phyloP scores from a whole-genome alignment of 2,113 vertebrate genomes.

The Donacobius atricapilla region DNA sequence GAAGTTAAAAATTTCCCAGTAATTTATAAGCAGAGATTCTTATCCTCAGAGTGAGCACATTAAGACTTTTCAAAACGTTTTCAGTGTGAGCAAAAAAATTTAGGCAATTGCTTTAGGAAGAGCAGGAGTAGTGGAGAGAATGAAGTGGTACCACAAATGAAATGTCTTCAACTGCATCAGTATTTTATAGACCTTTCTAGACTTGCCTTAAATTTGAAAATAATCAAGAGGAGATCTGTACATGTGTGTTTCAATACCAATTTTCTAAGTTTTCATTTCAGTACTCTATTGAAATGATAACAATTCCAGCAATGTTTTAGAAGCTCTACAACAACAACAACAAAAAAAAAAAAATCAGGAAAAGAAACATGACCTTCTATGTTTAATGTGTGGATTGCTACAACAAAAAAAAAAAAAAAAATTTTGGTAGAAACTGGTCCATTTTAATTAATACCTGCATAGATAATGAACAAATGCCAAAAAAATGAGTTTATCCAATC shows the following conservation, averaged over 20 bases:
- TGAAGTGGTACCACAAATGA: neutral
- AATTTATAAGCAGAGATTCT: neutral
- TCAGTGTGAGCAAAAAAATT: neutral
- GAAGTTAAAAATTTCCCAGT: neutral
- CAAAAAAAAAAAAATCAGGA: neutral
- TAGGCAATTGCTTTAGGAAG: neutral
- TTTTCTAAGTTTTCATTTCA: neutral
- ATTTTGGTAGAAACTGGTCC: neutral
- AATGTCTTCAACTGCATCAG: neutral
- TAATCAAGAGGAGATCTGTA: neutral
- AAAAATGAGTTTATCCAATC: neutral
- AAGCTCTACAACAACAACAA: fast-evolving
- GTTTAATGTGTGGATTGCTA: neutral
- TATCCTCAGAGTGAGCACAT: neutral
- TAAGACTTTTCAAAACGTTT: neutral
- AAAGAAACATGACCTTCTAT: neutral
- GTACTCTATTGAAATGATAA: neutral
- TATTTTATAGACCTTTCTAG: neutral
- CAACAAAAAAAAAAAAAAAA: too few relatives aligned
- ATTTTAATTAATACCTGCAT: neutral
- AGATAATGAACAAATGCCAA: neutral
- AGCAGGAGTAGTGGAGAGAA: neutral
- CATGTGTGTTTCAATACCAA: fast-evolving
- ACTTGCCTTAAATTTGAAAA: neutral
- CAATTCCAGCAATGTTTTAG: neutral